Evolutionary conservation across 2,113 vertebrate species (phyloP).

Genomic region (Neodon shergylaensis): DNA sequence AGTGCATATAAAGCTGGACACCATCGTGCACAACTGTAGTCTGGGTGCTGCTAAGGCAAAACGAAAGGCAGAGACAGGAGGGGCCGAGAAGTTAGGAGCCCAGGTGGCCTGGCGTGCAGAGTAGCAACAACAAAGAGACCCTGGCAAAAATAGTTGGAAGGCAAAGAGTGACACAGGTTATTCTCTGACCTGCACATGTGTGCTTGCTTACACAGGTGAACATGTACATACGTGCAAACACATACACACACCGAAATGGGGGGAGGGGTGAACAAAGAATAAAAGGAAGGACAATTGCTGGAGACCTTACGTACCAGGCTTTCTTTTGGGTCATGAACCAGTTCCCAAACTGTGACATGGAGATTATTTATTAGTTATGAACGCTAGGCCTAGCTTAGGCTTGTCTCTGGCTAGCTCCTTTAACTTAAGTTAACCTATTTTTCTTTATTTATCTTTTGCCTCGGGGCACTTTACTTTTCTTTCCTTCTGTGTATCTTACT

Average conservation of each 20-base stretch:
- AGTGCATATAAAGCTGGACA: background rate
- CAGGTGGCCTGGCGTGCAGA: background rate
- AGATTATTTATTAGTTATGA: too few relatives aligned
- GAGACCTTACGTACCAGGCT: background rate
- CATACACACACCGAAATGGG: background rate
- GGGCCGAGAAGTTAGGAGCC: background rate
- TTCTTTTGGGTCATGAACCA: too few relatives aligned
- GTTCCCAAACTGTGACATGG: too few relatives aligned
- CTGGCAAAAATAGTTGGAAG: background rate
- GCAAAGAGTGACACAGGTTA: background rate
- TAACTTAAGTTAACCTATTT: too few relatives aligned
- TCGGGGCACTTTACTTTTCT: too few relatives aligned
- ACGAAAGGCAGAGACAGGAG: background rate
- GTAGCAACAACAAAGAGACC: background rate
- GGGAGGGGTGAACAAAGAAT: too few relatives aligned
- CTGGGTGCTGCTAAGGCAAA: background rate
- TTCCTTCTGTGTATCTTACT: too few relatives aligned
- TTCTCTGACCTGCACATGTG: background rate
- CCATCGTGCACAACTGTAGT: background rate
- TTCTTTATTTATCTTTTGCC: too few relatives aligned
- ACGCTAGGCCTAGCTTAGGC: too few relatives aligned
- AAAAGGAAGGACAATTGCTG: background rate
- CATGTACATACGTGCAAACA: background rate
- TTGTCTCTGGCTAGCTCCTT: too few relatives aligned
- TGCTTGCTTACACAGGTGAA: background rate